phyloP scores from a whole-genome alignment of 2,797 vertebrate species.

The Hylomyscus alleni region DNA sequence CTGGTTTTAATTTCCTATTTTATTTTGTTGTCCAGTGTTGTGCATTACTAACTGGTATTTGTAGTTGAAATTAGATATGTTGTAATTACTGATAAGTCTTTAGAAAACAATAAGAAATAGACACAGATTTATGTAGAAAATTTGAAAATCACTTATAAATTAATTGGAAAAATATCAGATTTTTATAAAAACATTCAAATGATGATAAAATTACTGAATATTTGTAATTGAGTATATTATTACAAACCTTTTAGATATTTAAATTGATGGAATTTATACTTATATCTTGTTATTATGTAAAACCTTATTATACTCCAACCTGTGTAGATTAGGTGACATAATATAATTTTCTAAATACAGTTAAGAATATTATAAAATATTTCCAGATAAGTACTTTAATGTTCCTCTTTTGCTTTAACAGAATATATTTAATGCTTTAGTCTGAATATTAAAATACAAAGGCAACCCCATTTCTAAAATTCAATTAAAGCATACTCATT shows the following conservation, averaged over 20 bases:
- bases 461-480: not conserved
- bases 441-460: not conserved
- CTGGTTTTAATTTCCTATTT: not conserved
- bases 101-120: not conserved
- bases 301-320: not conserved
- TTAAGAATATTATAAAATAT: not conserved
- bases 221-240: not conserved
- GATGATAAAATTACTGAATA: not conserved
- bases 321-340: not conserved
- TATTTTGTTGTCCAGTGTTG: not conserved
- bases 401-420: not conserved
- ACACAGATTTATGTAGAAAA: not conserved
- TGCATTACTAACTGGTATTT: not conserved
- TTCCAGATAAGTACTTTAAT: not conserved
- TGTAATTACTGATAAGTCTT: not conserved
- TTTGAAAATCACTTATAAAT: not conserved
- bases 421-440: not conserved
- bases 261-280: not conserved
- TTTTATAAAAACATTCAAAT: not conserved
- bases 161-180: not conserved
- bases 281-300: not conserved
- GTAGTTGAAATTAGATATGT: not conserved
- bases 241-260: not conserved
- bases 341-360: not conserved
- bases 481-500: not conserved